These are phyloP conservation scores for Argya squamiceps DNA, from an alignment of 2,797 vertebrate species.

Conservation along the genomic window DNA sequence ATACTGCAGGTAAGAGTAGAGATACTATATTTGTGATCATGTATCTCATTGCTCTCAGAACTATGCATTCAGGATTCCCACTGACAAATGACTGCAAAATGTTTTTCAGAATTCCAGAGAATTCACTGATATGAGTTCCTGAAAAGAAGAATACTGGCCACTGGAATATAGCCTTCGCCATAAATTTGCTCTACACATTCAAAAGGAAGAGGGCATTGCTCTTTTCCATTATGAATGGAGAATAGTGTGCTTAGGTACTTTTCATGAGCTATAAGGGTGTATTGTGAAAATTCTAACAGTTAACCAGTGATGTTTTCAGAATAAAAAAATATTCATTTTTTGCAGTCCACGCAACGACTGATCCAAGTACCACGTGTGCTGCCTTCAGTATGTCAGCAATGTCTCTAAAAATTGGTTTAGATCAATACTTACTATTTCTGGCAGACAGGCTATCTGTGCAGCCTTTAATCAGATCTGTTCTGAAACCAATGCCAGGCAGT, in stretches of 20 bases:
- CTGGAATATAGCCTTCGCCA: not conserved
- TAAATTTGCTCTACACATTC: not conserved
- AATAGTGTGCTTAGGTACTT: not conserved
- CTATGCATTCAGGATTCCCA: not conserved
- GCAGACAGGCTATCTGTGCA: not conserved
- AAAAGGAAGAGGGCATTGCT: not conserved
- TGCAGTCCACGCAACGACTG: not conserved
- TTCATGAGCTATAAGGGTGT: not conserved
- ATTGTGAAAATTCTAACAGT: not conserved
- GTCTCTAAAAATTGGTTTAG: not conserved
- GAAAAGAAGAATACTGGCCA: not conserved
- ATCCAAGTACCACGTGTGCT: not conserved
- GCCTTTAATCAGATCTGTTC: not conserved
- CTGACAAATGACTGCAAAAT: not conserved
- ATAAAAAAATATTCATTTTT: not conserved
- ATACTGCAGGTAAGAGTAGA: not conserved
- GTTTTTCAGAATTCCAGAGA: not conserved
- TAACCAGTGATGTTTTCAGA: not conserved
- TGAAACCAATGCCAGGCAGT: not conserved
- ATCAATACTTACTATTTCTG: conserved; percentile 18
- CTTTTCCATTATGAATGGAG: not conserved
- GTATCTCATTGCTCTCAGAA: not conserved
- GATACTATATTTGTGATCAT: not conserved
- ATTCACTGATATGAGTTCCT: not conserved
- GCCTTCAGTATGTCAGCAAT: not conserved